Percentiles rank a stretch among this genome's conserved stretches.
Evolutionary conservation across 2,113 vertebrate species (phyloP).

Genomic region (Gymnarchus niloticus): DNA sequence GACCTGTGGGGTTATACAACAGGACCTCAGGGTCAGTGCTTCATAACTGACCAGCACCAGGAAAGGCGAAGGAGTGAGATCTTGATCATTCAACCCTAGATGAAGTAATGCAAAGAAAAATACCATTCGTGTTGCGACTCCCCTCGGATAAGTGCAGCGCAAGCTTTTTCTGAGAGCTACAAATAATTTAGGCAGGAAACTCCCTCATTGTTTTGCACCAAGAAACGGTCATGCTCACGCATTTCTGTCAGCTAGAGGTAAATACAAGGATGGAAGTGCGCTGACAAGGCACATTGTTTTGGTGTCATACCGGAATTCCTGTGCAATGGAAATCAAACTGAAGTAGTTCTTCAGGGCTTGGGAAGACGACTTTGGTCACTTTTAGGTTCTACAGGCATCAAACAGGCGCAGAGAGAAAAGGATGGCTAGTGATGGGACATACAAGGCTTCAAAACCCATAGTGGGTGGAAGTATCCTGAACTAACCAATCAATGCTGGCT

Average conservation of each 20-base stretch:
- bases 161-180: neutral
- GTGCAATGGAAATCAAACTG: no score
- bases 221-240: neutral
- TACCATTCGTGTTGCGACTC: neutral
- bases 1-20: neutral
- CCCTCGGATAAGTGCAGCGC: constrained; percentile 12
- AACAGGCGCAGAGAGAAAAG: neutral
- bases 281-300: neutral
- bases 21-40: constrained; percentile 37
- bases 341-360: neutral
- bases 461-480: no score
- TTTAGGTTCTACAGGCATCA: neutral
- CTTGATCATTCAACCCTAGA: constrained; percentile 42
- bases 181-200: constrained; percentile 22
- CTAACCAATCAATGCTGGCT: no score
- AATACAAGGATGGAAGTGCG: neutral
- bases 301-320: neutral
- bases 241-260: neutral
- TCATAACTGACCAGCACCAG: constrained; percentile 36
- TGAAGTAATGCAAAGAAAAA: constrained; percentile 44
- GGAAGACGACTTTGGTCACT: neutral
- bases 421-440: no score
- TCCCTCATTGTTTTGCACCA: neutral
- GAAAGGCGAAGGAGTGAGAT: constrained; percentile 46
- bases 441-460: no score